phyloP scores from a whole-genome alignment of 1,140 invertebrate genomes.

The Trypoxylus dichotomus region DNA sequence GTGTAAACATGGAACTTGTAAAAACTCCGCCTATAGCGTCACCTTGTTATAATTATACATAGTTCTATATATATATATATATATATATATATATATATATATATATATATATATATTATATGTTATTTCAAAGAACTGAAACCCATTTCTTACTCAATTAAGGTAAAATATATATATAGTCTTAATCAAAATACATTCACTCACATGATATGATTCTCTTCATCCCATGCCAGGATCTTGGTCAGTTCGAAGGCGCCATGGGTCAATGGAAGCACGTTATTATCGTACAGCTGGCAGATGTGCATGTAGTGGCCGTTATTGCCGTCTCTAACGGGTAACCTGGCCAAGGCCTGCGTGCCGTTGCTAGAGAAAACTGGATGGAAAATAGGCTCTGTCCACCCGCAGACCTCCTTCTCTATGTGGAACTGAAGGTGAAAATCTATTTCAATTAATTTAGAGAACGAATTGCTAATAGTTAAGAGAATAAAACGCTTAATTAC shows the following conservation, averaged over 20 bases:
- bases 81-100: no score
- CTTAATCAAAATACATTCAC: no score
- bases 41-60: no score
- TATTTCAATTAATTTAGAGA: neutral
- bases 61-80: no score
- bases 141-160: no score
- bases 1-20: no score
- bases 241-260: conserved; percentile 70
- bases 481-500: no score
- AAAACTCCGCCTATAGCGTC: no score
- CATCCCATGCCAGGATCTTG: conserved; percentile 68
- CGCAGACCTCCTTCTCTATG: conserved; percentile 54
- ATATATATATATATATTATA: no score
- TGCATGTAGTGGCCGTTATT: conserved; percentile 57
- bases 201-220: conserved; percentile 63
- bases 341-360: conserved; percentile 56
- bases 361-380: conserved; percentile 53
- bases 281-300: conserved; percentile 54
- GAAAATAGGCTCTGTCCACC: conserved; percentile 56
- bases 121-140: no score
- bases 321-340: conserved; percentile 64
- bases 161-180: no score
- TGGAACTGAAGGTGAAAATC: conserved; percentile 36
- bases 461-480: neutral
- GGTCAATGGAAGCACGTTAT: conserved; percentile 58